Evolutionary conservation across 92 coral and sea anemone genomes (phyloP).

Genomic region (Virgularia gustaviana): DNA sequence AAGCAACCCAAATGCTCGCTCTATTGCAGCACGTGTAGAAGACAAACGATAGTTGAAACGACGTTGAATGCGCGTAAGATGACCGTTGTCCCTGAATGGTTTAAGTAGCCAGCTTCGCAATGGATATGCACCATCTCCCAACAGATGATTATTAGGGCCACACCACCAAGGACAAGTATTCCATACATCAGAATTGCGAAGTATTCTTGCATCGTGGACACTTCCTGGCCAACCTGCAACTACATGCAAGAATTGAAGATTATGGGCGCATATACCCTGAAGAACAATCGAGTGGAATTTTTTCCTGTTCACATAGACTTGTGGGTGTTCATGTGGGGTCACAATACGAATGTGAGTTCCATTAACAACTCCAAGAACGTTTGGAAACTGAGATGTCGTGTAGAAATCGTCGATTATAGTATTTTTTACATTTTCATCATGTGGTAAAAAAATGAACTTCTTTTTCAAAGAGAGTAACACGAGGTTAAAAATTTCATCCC

Average conservation of each 20-base stretch:
- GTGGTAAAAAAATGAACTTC: slow-evolving; percentile 2
- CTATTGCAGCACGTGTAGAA: slow-evolving; percentile 42
- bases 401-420: not conserved
- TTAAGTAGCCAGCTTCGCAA: slow-evolving; percentile 52
- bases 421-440: slow-evolving; percentile 6
- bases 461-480: not conserved
- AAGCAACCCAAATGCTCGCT: slow-evolving; percentile 48
- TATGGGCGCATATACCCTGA: slow-evolving; percentile 39
- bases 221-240: slow-evolving; percentile 51
- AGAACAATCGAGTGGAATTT: slow-evolving; percentile 34
- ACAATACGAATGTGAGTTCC: slow-evolving; percentile 50
- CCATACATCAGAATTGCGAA: slow-evolving; percentile 33
- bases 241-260: slow-evolving; percentile 44
- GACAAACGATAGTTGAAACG: slow-evolving; percentile 51
- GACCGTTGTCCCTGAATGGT: slow-evolving; percentile 49
- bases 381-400: slow-evolving; percentile 25
- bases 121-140: slow-evolving; percentile 59
- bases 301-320: slow-evolving; percentile 47
- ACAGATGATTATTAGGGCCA: slow-evolving; percentile 15
- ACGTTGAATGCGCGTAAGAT: slow-evolving; percentile 50
- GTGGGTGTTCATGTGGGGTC: slow-evolving; percentile 40
- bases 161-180: slow-evolving; percentile 3
- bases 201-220: slow-evolving; percentile 49
- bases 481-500: not conserved
- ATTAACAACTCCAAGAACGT: slow-evolving; percentile 41